A percentile compares a stretch with the other conserved stretches of the same genome.
These are phyloP conservation scores for Typhlichthys subterraneus DNA, from an alignment of 2,797 vertebrate species.

Conservation along the genomic window DNA sequence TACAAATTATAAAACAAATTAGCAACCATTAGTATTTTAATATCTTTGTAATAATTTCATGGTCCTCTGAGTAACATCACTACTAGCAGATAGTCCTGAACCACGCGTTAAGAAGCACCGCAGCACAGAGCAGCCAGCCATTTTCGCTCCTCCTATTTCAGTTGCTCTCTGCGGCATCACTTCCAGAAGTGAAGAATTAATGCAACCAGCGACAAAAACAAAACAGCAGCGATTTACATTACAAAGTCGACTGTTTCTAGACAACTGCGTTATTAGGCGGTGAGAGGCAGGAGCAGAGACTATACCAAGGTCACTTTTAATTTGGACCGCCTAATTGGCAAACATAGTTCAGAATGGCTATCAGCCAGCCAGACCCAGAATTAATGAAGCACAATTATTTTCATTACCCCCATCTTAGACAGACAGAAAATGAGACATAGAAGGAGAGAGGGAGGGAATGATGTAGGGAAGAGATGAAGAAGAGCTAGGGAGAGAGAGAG, in stretches of 20 bases:
- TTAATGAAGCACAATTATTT: conserved; percentile 99
- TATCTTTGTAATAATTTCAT: too few relatives aligned
- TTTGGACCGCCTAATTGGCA: conserved; percentile 98
- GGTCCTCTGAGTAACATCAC: too few relatives aligned
- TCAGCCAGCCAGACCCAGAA: conserved; percentile 93
- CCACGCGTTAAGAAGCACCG: too few relatives aligned
- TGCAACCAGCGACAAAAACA: conserved; percentile 63
- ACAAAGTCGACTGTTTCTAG: conserved; percentile 83
- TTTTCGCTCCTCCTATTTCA: conserved; percentile 25
- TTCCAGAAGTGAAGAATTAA: conserved; percentile 57
- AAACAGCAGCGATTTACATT: conserved; percentile 81
- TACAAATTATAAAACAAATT: too few relatives aligned
- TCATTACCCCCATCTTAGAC: conserved; percentile 92
- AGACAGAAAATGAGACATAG: conserved; percentile 84
- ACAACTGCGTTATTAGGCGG: conserved; percentile 91
- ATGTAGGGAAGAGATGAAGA: conserved; percentile 12
- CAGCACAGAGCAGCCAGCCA: conserved; percentile 29
- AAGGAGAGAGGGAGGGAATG: conserved; percentile 47
- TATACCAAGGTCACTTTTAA: conserved; percentile 98
- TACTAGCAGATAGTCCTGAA: too few relatives aligned
- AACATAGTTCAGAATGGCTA: conserved; percentile 97
- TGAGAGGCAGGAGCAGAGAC: conserved; percentile 84
- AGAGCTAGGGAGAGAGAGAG: conserved; percentile 36
- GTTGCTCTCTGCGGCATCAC: conserved; percentile 16
- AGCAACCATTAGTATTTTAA: too few relatives aligned